phyloP scores from a whole-genome alignment of 92 coral and sea anemone genomes.

The Epizoanthus ramosus region DNA sequence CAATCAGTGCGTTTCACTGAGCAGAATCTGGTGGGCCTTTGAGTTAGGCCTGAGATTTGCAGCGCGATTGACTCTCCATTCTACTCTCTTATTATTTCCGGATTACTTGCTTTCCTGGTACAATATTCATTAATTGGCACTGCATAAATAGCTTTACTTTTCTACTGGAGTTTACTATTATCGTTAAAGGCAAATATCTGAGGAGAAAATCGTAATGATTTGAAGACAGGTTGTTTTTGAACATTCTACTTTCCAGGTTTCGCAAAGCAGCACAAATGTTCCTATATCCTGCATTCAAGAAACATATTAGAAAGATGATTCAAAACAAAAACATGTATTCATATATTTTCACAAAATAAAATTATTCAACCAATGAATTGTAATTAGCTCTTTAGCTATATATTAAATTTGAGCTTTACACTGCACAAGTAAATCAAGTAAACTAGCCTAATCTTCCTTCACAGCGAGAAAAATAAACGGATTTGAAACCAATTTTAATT shows the following conservation, averaged over 20 bases:
- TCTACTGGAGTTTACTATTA: constrained; percentile 22
- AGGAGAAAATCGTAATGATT: constrained; percentile 5
- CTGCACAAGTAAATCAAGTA: neutral
- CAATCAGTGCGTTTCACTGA: constrained; percentile 15
- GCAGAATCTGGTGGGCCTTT: constrained; percentile 1
- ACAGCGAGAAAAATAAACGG: neutral
- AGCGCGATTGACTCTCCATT: constrained; percentile 28
- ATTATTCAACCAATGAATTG: constrained; percentile 9
- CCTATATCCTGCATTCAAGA: neutral
- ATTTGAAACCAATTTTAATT: constrained; percentile 8
- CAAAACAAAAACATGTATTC: constrained; percentile 5
- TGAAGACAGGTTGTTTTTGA: constrained; percentile 37
- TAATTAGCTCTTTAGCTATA: too few species aligned
- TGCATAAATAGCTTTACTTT: too few species aligned
- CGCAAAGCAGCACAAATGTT: constrained; percentile 16
- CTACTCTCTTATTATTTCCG: constrained; percentile 39
- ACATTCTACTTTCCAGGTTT: constrained; percentile 28
- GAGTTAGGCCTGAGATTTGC: constrained; percentile 33
- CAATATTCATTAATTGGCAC: constrained; percentile 21
- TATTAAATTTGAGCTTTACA: too few species aligned
- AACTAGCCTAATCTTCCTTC: constrained; percentile 15
- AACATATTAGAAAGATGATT: too few species aligned
- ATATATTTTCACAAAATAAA: constrained; percentile 5
- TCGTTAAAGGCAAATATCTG: constrained; percentile 3
- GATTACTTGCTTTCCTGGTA: constrained; percentile 5